phyloP scores from a whole-genome alignment of 1,140 invertebrate species.

The Aphis craccivora region DNA sequence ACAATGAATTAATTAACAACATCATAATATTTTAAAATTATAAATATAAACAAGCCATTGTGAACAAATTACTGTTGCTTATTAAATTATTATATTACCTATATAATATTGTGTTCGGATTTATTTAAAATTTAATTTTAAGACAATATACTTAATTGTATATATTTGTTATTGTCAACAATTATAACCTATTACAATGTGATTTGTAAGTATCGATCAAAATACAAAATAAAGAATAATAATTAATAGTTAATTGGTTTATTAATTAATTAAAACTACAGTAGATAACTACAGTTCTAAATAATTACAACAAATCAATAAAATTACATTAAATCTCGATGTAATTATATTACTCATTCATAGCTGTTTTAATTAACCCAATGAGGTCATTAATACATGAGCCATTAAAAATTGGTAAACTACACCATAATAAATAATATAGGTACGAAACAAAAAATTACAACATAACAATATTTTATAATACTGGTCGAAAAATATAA shows the following conservation, averaged over 20 bases:
- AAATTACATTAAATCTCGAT: not conserved
- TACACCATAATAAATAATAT: not conserved
- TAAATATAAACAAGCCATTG: not conserved
- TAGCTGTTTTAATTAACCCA: not conserved
- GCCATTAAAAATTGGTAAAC: not conserved
- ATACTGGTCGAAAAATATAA: not conserved
- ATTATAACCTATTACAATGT: not conserved
- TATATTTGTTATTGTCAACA: not conserved
- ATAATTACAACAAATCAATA: conserved; percentile 41
- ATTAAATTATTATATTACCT: not conserved
- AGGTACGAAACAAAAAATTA: not conserved
- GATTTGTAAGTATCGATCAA: not conserved
- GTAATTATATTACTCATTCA: conserved; percentile 34
- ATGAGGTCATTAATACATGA: not conserved
- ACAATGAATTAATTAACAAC: not conserved
- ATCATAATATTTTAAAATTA: not conserved
- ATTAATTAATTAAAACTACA: not conserved
- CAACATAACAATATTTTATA: not conserved
- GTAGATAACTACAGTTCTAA: not conserved
- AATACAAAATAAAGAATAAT: not conserved
- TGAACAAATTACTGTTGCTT: not conserved
- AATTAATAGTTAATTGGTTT: not conserved
- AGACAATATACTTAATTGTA: not conserved
- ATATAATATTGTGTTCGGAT: not conserved
- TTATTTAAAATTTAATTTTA: not conserved